Evolutionary conservation across 2,888 invertebrate genomes (phyloP).

Genomic region (Osmoderma eremita): DNA sequence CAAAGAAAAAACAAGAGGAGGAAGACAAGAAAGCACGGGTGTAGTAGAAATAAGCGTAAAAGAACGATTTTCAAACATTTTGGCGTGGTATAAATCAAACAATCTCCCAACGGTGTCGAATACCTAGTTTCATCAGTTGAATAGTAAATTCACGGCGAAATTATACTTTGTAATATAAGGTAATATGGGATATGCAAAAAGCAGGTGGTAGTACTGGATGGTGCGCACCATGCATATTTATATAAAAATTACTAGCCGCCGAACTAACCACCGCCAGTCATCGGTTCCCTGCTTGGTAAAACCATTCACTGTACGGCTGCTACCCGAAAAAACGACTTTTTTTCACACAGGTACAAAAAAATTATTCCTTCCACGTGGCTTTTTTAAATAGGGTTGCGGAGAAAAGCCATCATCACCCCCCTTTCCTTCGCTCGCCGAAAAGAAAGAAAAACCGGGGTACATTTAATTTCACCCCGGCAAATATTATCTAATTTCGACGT

Average conservation of each 20-base stretch:
- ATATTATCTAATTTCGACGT: slow-evolving; percentile 37
- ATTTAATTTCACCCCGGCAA: slow-evolving; percentile 32
- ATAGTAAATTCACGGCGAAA: slow-evolving; percentile 53
- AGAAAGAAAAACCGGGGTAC: neutral
- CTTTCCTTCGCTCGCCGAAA: neutral
- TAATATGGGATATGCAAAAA: slow-evolving; percentile 52
- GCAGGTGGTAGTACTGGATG: slow-evolving; percentile 49
- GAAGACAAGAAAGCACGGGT: too few species aligned
- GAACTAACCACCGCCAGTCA: slow-evolving; percentile 36
- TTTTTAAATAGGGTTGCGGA: slow-evolving; percentile 22
- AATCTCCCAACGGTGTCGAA: slow-evolving; percentile 45
- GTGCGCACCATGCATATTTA: slow-evolving; percentile 55
- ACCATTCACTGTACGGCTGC: neutral
- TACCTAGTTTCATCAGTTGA: slow-evolving; percentile 49
- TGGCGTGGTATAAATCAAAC: slow-evolving; percentile 44
- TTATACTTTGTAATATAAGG: slow-evolving; percentile 58
- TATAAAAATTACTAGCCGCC: slow-evolving; percentile 53
- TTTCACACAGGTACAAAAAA: slow-evolving; percentile 18
- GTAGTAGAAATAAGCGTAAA: too few species aligned
- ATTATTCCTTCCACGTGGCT: slow-evolving; percentile 1
- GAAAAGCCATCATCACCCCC: neutral
- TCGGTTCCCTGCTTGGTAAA: slow-evolving; percentile 35
- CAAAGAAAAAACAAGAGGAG: too few species aligned
- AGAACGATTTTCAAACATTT: slow-evolving; percentile 12
- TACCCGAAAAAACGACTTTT: neutral